These are phyloP conservation scores for Cryptus viduatorius DNA, from an alignment of 2,888 invertebrate genomes.

Conservation along the genomic window DNA sequence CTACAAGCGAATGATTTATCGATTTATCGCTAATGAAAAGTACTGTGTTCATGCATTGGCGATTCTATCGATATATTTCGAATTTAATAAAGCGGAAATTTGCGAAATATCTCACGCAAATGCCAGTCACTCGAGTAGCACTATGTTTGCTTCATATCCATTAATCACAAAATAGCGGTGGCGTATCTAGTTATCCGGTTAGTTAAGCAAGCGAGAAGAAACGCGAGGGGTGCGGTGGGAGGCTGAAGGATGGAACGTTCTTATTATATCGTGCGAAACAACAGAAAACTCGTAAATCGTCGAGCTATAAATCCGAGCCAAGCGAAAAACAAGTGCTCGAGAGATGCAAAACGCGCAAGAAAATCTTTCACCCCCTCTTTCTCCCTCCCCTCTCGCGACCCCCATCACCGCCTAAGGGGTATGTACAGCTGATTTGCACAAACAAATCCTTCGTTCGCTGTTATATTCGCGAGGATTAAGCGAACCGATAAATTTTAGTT, in stretches of 20 bases:
- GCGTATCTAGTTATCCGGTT: slow-evolving; percentile 70
- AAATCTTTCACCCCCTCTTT: slow-evolving; percentile 1
- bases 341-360: slow-evolving; percentile 49
- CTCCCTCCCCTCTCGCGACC: not conserved
- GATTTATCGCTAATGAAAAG: not conserved
- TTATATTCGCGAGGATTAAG: slow-evolving; percentile 1
- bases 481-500: slow-evolving; percentile 9
- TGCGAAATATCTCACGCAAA: slow-evolving; percentile 26
- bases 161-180: slow-evolving; percentile 46
- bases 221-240: not conserved
- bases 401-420: not conserved
- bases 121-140: slow-evolving; percentile 28
- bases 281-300: slow-evolving; percentile 71
- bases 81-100: slow-evolving; percentile 1
- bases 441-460: not conserved
- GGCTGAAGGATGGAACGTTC: slow-evolving; percentile 13
- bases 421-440: slow-evolving; percentile 5
- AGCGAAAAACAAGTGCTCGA: slow-evolving; percentile 55
- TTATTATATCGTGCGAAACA: slow-evolving; percentile 52
- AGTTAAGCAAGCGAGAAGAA: slow-evolving; percentile 61
- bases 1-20: not conserved
- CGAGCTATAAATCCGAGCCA: slow-evolving; percentile 70
- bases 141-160: slow-evolving; percentile 11
- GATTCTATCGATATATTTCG: not conserved
- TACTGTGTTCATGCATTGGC: not conserved